Base-by-base conservation (phyloP, 2,797 vertebrate genomes). In the Acrocephalus scirpaceus region DNA sequence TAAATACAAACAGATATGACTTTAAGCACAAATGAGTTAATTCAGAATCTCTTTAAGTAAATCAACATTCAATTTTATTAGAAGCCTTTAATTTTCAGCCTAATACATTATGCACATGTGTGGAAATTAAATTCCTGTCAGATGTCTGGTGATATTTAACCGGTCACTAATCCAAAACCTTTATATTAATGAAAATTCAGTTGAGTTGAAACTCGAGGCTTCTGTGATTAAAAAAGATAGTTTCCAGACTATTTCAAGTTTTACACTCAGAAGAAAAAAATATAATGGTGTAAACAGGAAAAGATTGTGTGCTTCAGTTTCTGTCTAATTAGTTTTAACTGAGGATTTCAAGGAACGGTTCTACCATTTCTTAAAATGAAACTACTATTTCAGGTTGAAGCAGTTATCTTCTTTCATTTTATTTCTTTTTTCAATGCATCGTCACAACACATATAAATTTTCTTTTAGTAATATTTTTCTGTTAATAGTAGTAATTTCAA, bases 261-360 rank as follows among this genome's bases (percentile, higher is more conserved):
- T 79, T 73, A 44, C 23, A 57, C 6, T 30, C 38, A 83, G 32
- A 38, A 83, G 32, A 38, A 73, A 13, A 77, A 95, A 92, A 84
- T 71, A 10, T 25, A 40, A 66, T 6, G 3, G 5, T 22, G 70
- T 38, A 75, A 86, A 61, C 18, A 67, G 3, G 7, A 70, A 87
- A 70, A 21, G 2, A 45, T 10, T 44, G 7, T 62, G 9, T 18
- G 11, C 29, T 83, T 83, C 10, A 36, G 0, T 47, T 76, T 73
- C 25, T 42, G 7, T 64, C 26, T 76, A 42, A 40, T 22, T 73
- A 70, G n/a, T 67, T 80, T 74, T 80, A 56, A 64, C 18, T 25
- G 4, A 86, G 9, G 3, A 2, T 79, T 61, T 80, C 48, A 73
- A 79, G 44, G 8, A 61, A 47, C 0, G 0, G 3, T n/a, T 69